Base-by-base conservation (phyloP, 2,888 invertebrate species). In the Cephus spinipes region DNA sequence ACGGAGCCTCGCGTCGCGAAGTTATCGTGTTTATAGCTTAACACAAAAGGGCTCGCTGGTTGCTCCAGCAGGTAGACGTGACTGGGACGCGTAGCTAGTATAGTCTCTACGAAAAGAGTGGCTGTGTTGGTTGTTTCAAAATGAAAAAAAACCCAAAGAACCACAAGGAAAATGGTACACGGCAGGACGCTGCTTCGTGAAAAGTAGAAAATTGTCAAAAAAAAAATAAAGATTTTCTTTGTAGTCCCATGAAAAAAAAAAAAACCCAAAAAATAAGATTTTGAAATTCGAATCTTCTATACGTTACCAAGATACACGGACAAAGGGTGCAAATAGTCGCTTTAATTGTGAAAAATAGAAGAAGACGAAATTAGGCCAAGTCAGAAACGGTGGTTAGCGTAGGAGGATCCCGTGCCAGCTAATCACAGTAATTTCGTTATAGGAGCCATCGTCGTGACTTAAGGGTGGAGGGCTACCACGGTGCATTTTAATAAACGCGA, bases 381-480 rank as follows among this genome's bases (percentile, higher is more conserved):
- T 69, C 68, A 55, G 83, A 84, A 83, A 83, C 83, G 81, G 82
- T 85, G 83, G 87, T 87, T 87, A 86, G 87, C 86, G 89, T 88
- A 84, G 89, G 88, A 86, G 87, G 82, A 80, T 77, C 69, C 78
- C 36, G 74, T 73, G 68, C 69, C 73, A 34, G 35, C 81, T 89
- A 89, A 89, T 89, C 86, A 88, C 88, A 85, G 89, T 88, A 85
- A 89, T 88, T 87, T 85, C 76, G 82, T 88, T 83, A 83, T 86
- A 83, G 81, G 84, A 83, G 85, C 84, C 68, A 73, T 77, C 77
- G 76, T 68, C 83, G 83, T 83, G 82, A 82, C 75, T 68, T 11
- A 40, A 75, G 68, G 75, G 71, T 32, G 68, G 0, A 68, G 35
- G 75, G 83, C 69, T 81, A 73, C 68, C 69, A 79, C 78, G 81